phyloP scores from a whole-genome alignment of 2,797 vertebrate genomes.

The Numenius phaeopus region DNA sequence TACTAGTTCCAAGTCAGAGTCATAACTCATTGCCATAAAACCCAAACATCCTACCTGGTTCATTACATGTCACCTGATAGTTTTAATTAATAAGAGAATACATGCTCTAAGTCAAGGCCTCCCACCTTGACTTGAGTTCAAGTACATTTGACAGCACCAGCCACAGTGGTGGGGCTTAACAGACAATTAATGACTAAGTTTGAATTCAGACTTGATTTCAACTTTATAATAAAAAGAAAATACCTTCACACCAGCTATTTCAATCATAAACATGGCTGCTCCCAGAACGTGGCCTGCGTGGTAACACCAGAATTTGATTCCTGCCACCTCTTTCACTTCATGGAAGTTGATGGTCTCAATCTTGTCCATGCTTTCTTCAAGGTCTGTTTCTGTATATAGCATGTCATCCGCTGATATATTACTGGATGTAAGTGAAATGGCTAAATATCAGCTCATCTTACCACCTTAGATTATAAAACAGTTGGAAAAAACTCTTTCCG shows the following conservation, averaged over 20 bases:
- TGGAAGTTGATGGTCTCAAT: slow-evolving; percentile 99
- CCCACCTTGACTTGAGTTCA: not conserved
- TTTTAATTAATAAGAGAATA: not conserved
- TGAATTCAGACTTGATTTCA: not conserved
- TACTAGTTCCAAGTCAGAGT: not conserved
- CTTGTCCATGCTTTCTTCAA: slow-evolving; percentile 99
- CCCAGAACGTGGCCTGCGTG: slow-evolving; percentile 94
- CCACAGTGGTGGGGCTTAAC: not conserved
- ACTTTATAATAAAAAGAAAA: not conserved
- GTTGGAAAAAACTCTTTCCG: not conserved
- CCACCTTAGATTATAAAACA: not conserved
- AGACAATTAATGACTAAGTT: not conserved
- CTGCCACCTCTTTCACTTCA: slow-evolving; percentile 97
- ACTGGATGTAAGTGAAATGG: slow-evolving; percentile 75
- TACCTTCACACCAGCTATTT: slow-evolving; percentile 97
- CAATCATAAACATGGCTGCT: slow-evolving; percentile 98
- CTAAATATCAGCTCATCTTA: not conserved
- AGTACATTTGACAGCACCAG: not conserved
- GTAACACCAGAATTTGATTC: slow-evolving; percentile 99
- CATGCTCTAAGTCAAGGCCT: not conserved
- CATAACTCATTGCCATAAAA: not conserved
- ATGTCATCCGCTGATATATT: slow-evolving; percentile 98
- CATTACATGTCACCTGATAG: not conserved
- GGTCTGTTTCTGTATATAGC: slow-evolving; percentile 95
- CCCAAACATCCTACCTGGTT: not conserved